Conservation (phyloP, 2,113 vertebrate genomes). For the Panthera tigris region DNA sequence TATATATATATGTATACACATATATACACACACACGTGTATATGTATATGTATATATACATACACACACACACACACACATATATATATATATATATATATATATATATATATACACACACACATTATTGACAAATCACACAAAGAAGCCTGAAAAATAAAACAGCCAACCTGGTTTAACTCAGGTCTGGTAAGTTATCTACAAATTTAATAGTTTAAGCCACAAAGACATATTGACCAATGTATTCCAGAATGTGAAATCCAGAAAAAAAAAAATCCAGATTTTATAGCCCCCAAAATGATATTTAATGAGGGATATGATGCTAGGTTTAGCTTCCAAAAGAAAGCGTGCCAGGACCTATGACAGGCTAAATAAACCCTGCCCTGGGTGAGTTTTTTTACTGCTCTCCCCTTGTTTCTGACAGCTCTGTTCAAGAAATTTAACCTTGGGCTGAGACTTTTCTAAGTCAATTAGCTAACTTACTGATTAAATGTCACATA, state of each 20-base stretch:
- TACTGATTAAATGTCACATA: slow-evolving; percentile 20
- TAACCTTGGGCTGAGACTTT: slow-evolving; percentile 10
- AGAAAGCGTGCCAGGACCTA: background rate
- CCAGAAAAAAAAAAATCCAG: background rate
- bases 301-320: background rate
- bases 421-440: background rate
- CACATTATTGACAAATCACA: background rate
- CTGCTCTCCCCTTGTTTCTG: background rate
- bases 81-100: no score
- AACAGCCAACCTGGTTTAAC: background rate
- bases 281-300: background rate
- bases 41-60: no score
- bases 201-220: slow-evolving; percentile 4
- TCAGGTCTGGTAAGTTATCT: background rate
- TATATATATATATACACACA: no score
- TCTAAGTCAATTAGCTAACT: slow-evolving; percentile 32
- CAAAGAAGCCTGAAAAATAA: background rate
- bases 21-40: no score
- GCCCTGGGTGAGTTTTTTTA: background rate
- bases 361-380: background rate
- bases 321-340: background rate
- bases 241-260: slow-evolving; percentile 1
- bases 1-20: no score
- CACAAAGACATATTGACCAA: background rate
- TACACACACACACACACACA: no score